Percentiles rank a stretch among this genome's conserved stretches.
Conservation (phyloP, 2,113 vertebrate genomes). For the Ursus arctos region DNA sequence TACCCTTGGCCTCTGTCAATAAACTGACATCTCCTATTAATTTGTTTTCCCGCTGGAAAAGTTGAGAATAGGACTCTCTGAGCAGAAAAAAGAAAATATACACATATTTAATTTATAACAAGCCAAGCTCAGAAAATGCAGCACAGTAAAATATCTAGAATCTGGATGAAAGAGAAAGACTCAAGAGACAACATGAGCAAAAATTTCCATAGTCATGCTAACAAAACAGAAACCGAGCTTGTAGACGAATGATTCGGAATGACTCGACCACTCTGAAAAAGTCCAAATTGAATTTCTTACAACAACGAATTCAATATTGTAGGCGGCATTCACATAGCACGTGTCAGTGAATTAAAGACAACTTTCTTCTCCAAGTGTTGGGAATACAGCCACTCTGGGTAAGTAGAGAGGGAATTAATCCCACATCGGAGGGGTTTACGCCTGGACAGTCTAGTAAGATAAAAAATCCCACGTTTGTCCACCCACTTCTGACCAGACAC, state of each 20-base stretch:
- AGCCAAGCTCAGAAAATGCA: background rate
- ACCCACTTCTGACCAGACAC: background rate
- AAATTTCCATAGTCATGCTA: background rate
- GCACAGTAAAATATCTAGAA: background rate
- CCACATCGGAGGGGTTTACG: fast-evolving
- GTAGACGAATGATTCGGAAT: background rate
- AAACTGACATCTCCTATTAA: background rate
- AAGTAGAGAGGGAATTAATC: background rate
- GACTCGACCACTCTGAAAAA: background rate
- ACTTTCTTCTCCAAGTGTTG: background rate
- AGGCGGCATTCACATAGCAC: background rate
- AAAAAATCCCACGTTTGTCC: background rate
- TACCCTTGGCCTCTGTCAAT: background rate
- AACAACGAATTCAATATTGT: background rate
- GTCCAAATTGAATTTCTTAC: background rate
- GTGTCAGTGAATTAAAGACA: background rate
- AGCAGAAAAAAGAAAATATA: background rate
- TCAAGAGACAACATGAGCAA: background rate
- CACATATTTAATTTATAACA: background rate
- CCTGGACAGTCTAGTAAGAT: background rate
- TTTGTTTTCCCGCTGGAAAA: background rate
- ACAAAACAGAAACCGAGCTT: background rate
- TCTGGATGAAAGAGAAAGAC: background rate
- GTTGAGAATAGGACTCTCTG: background rate
- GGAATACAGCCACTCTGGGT: fast-evolving